phyloP scores from a whole-genome alignment of 1,140 invertebrate genomes.

The Lordiphosa stackelbergi region DNA sequence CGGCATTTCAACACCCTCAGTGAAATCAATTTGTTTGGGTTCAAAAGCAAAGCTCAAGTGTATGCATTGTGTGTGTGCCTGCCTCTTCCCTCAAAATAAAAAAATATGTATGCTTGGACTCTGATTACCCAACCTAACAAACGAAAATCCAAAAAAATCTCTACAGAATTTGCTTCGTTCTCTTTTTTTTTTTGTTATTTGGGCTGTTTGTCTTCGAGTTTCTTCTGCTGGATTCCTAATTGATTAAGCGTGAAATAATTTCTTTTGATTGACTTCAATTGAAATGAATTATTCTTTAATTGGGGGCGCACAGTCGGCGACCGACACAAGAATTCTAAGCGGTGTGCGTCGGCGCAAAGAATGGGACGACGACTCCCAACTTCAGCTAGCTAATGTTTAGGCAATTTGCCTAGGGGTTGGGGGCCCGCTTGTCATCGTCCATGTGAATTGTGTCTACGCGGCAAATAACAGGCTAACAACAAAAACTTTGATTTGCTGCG shows the following conservation, averaged over 20 bases:
- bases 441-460: conserved; percentile 51
- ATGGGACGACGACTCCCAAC: neutral
- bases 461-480: conserved; percentile 32
- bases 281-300: conserved; percentile 75
- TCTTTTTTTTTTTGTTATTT: neutral
- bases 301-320: conserved; percentile 47
- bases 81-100: too few relatives aligned
- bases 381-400: conserved; percentile 13
- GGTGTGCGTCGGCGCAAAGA: conserved; percentile 40
- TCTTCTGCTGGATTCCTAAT: conserved; percentile 38
- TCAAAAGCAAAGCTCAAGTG: conserved; percentile 60
- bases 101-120: too few relatives aligned
- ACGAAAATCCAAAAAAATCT: conserved; percentile 9
- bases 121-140: conserved; percentile 11
- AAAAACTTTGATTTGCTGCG: conserved; percentile 45
- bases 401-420: neutral
- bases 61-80: neutral
- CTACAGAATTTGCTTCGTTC: conserved; percentile 3
- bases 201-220: conserved; percentile 3
- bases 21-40: conserved; percentile 64
- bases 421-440: conserved; percentile 9
- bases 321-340: conserved; percentile 24
- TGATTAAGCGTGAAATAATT: conserved; percentile 75
- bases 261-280: conserved; percentile 75
- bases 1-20: conserved; percentile 56